Base-by-base conservation (phyloP, 2,888 invertebrate genomes). In the Ethmia dodecea region DNA sequence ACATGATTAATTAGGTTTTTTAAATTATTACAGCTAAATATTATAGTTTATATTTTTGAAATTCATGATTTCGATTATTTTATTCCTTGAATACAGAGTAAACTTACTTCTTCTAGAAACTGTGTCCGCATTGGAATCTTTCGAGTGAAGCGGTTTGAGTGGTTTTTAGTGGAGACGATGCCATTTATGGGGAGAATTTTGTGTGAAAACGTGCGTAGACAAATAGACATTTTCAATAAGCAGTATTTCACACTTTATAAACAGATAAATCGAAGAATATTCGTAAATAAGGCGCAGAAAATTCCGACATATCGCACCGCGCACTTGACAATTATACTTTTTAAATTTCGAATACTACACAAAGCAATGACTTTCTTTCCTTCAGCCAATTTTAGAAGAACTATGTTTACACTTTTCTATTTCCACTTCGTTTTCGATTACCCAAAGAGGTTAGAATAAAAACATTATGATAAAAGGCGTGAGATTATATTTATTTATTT, bases 61-160 rank as follows among this genome's bases (percentile, higher is more conserved):
- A n/a, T n/a, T n/a, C n/a, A n/a, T n/a, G n/a, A n/a, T n/a, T n/a
- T n/a, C n/a, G n/a, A n/a, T n/a, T n/a, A n/a, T n/a, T n/a, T n/a
- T n/a, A n/a, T n/a, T n/a, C n/a, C n/a, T n/a, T n/a, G n/a, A n/a
- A n/a, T n/a, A n/a, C n/a, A n/a, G 29, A 43, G 40, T 50, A 42
- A 55, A 75, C 77, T 72, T 60, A 89, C 89, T 66, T 89, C 81
- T 69, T 88, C 86, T 41, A 88, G 64, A 78, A 87, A 88, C 47
- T 79, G 73, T 26, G 87, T 76, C 43, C 77, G 71, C 40, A 68
- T 44, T 27, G 83, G 79, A 49, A 88, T 71, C 67, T 86, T 87
- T 64, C 81, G 75, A 55, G 86, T 67, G 47, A 88, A 64, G 49
- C 84, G 87, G 59, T 76, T 81, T 38, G 86, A 66, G 65, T 86